Conservation (phyloP, 2,888 invertebrate genomes). For the Drosophila stalkeri region DNA sequence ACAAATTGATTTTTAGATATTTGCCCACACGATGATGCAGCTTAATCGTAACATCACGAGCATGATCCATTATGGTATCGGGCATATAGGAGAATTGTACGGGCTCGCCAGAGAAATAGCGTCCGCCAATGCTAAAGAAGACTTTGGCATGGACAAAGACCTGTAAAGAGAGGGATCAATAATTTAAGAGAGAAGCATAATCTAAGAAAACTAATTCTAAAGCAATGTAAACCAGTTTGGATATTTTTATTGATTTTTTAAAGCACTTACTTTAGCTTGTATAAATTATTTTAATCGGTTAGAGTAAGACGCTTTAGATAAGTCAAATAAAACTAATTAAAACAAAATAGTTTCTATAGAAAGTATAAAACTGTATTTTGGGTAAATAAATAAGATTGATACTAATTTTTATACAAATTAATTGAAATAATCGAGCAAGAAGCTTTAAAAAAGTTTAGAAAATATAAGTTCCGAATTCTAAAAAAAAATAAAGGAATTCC, state of each 20-base stretch:
- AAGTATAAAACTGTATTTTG: too few species aligned
- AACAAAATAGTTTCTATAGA: not conserved
- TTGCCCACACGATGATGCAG: slow-evolving; percentile 91
- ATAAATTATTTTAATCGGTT: not conserved
- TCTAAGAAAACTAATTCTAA: not conserved
- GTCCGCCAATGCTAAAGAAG: slow-evolving; percentile 91
- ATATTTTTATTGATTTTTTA: not conserved
- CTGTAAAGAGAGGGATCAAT: slow-evolving; percentile 82
- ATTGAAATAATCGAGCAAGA: not conserved
- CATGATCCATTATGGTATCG: slow-evolving; percentile 90
- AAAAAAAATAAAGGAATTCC: too few species aligned
- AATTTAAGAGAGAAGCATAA: not conserved
- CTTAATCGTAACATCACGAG: slow-evolving; percentile 92
- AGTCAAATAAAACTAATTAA: not conserved
- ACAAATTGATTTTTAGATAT: slow-evolving; percentile 91
- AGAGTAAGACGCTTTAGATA: not conserved
- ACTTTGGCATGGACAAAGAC: slow-evolving; percentile 92
- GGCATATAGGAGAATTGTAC: slow-evolving; percentile 91
- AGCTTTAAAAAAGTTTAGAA: not conserved
- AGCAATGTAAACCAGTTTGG: not conserved
- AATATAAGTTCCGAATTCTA: not conserved
- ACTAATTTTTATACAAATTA: not conserved
- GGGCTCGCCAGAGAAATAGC: slow-evolving; percentile 89
- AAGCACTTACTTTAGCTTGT: not conserved
- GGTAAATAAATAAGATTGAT: not conserved